Percentiles rank a stretch among this genome's conserved stretches.
Evolutionary conservation across 2,113 vertebrate species (phyloP).

Genomic region (Cairina moschata): DNA sequence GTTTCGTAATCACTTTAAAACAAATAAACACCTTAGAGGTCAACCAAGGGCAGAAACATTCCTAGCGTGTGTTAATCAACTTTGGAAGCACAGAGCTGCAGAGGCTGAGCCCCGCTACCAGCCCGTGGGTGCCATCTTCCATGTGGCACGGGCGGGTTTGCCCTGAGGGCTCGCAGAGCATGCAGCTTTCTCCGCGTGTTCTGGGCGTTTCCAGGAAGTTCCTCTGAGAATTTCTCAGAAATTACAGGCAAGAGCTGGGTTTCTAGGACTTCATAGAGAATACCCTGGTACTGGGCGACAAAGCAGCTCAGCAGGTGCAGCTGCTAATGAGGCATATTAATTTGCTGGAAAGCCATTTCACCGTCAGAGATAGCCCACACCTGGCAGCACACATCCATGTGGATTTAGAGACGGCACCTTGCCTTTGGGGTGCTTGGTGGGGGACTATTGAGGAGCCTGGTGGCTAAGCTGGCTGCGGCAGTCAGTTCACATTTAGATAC

Average conservation of each 20-base stretch:
- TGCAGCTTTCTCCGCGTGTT: too few relatives aligned
- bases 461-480: neutral
- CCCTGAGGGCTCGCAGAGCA: neutral
- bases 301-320: too few relatives aligned
- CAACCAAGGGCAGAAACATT: neutral
- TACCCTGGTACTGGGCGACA: neutral
- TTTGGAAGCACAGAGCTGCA: neutral
- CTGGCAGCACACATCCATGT: neutral
- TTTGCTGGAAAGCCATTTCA: neutral
- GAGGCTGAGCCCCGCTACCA: neutral
- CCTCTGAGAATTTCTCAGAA: neutral
- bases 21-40: neutral
- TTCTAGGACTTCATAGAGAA: neutral
- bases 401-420: neutral
- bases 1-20: neutral
- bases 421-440: neutral
- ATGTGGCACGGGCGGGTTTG: fast-evolving
- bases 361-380: neutral
- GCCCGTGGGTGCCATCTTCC: neutral
- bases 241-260: neutral
- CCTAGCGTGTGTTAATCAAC: too few relatives aligned
- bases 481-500: fast-evolving
- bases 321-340: neutral
- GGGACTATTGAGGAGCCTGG: fast-evolving
- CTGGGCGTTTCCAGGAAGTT: neutral